A percentile compares a stretch with the other conserved stretches of the same genome.
These are phyloP conservation scores for Sthenelais limicola DNA, from an alignment of 2,888 invertebrate genomes.

Conservation along the genomic window DNA sequence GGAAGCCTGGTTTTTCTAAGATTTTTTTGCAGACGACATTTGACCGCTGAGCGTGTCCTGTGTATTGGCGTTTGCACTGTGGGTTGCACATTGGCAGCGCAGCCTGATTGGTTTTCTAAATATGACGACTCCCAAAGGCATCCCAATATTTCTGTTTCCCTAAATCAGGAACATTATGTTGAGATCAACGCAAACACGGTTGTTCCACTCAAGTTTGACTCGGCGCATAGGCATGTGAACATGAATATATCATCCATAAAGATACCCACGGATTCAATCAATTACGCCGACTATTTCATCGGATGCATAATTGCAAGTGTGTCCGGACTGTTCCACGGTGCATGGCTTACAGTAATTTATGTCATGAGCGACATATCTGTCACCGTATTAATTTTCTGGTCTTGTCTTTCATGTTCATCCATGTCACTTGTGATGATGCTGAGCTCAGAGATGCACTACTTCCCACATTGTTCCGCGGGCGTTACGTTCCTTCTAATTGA, in stretches of 20 bases:
- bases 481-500: not conserved
- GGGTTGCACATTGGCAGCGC: not conserved
- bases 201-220: too few species aligned
- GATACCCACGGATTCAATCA: not conserved
- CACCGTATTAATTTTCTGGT: not conserved
- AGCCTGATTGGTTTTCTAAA: constrained; percentile 4
- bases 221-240: too few species aligned
- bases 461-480: not conserved
- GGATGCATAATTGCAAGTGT: constrained; percentile 10
- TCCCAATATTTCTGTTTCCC: too few species aligned
- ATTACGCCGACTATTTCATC: constrained; percentile 1
- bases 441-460: not conserved
- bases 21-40: not conserved
- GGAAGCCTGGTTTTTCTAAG: constrained; percentile 4
- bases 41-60: not conserved
- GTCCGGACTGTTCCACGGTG: not conserved
- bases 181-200: too few species aligned
- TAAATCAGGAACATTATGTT: too few species aligned
- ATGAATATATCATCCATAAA: not conserved
- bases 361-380: not conserved
- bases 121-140: too few species aligned
- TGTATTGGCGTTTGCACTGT: not conserved
- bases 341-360: not conserved
- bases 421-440: not conserved
- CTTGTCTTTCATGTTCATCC: not conserved